Conservation (phyloP, 2,888 invertebrate species). For the Pseudococcus longispinus region DNA sequence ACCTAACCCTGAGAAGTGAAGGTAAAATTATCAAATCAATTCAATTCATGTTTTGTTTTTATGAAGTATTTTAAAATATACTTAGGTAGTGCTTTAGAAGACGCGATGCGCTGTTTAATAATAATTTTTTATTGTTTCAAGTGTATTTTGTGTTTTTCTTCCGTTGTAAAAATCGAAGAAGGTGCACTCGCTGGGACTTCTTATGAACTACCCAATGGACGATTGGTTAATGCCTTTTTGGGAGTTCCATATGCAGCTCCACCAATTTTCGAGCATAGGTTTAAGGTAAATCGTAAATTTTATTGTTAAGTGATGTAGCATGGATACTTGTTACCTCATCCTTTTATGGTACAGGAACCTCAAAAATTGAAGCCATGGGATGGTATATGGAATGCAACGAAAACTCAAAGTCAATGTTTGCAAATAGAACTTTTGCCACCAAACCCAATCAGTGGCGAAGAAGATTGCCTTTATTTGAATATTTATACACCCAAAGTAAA, state of each 20-base stretch:
- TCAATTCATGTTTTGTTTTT: too few species aligned
- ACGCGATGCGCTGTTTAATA: not conserved
- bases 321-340: not conserved
- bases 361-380: constrained; percentile 69
- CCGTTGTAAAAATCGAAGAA: constrained; percentile 54
- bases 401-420: constrained; percentile 68
- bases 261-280: constrained; percentile 59
- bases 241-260: constrained; percentile 60
- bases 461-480: constrained; percentile 74
- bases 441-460: constrained; percentile 67
- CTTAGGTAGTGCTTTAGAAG: not conserved
- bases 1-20: too few species aligned
- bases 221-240: constrained; percentile 57
- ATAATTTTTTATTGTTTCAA: not conserved
- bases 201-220: constrained; percentile 25
- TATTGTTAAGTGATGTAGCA: not conserved
- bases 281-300: constrained; percentile 58
- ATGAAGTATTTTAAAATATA: too few species aligned
- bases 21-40: too few species aligned
- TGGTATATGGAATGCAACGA: constrained; percentile 74
- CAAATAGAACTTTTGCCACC: constrained; percentile 63
- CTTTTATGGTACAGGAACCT: constrained; percentile 65
- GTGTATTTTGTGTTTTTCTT: not conserved
- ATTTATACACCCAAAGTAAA: constrained; percentile 68
- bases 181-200: constrained; percentile 57